Evolutionary conservation across 2,113 vertebrate species (phyloP).

Genomic region (Motacilla tschutschensis): DNA sequence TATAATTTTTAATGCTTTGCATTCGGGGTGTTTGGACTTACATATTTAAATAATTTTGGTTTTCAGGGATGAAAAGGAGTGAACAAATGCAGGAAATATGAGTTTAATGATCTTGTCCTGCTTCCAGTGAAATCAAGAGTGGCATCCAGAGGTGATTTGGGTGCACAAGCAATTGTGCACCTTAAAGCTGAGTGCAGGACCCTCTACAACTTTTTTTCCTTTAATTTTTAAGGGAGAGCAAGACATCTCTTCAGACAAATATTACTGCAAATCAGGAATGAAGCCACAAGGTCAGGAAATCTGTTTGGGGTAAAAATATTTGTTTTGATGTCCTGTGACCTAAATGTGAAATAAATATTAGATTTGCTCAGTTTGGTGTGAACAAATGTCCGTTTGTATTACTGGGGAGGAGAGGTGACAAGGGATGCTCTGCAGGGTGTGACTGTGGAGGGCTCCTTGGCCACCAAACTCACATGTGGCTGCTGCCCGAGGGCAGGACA

Average conservation of each 20-base stretch:
- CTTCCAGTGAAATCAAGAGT: background rate
- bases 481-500: background rate
- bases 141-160: background rate
- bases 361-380: constrained; percentile 35
- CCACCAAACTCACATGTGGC: background rate
- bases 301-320: background rate
- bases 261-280: background rate
- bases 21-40: background rate
- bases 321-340: constrained; percentile 34
- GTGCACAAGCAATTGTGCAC: background rate
- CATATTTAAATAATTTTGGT: background rate
- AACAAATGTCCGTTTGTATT: background rate
- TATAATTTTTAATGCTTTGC: background rate
- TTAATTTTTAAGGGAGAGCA: background rate
- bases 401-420: background rate
- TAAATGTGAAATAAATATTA: constrained; percentile 50
- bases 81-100: background rate
- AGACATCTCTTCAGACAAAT: background rate
- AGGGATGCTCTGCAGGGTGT: background rate
- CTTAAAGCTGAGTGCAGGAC: background rate
- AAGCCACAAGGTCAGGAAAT: background rate
- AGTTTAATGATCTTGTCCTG: background rate
- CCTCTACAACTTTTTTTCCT: background rate
- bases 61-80: background rate
- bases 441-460: background rate